A percentile compares a stretch with the other conserved stretches of the same genome.
Evolutionary conservation across 2,888 invertebrate genomes (phyloP).

Genomic region (Drosophila peninsularis): DNA sequence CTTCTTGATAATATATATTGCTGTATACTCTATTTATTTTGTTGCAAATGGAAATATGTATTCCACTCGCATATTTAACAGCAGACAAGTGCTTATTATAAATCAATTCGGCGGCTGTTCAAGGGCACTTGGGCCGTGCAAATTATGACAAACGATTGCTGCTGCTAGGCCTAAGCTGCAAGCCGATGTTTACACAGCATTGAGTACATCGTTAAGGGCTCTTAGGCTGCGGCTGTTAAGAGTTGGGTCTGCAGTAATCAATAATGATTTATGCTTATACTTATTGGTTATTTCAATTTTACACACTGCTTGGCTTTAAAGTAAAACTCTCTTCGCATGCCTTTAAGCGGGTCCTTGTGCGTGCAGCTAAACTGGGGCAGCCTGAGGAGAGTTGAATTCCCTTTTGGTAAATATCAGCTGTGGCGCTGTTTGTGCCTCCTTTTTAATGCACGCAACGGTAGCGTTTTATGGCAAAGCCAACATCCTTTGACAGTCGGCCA

Average conservation of each 20-base stretch:
- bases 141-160: slow-evolving; percentile 47
- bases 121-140: neutral
- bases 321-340: slow-evolving; percentile 26
- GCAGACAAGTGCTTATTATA: neutral
- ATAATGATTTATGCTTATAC: slow-evolving; percentile 53
- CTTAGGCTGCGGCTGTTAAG: neutral
- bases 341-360: neutral
- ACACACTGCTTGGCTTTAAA: slow-evolving; percentile 38
- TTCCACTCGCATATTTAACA: neutral
- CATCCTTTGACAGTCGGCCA: slow-evolving; percentile 46
- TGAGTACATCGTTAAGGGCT: slow-evolving; percentile 19
- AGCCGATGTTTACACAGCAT: slow-evolving; percentile 19
- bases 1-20: neutral
- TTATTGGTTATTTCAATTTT: slow-evolving; percentile 14
- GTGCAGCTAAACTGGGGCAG: slow-evolving; percentile 2
- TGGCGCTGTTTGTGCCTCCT: slow-evolving; percentile 31
- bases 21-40: neutral
- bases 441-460: slow-evolving; percentile 30
- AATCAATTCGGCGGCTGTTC: slow-evolving; percentile 7
- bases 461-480: slow-evolving; percentile 45
- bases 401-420: slow-evolving; percentile 30
- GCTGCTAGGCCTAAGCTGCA: slow-evolving; percentile 3
- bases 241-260: slow-evolving; percentile 28
- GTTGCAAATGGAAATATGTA: neutral
- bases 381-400: slow-evolving; percentile 12